phyloP scores from a whole-genome alignment of 1,140 invertebrate genomes.

The Oryctes rhinoceros region DNA sequence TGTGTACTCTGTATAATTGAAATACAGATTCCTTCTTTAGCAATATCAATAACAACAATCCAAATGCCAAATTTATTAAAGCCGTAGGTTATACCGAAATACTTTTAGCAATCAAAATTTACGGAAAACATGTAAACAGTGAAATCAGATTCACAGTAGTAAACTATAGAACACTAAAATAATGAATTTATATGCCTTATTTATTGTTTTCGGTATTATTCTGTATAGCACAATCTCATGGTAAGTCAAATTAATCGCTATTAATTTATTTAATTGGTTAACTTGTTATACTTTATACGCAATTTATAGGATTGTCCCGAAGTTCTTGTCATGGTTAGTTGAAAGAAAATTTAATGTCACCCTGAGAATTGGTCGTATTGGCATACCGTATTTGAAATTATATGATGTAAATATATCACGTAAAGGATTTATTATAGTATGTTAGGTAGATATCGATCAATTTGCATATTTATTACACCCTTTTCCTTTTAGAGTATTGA shows the following conservation, averaged over 20 bases:
- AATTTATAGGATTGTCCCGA: conserved; percentile 69
- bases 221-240: conserved; percentile 43
- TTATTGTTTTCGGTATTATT: conserved; percentile 37
- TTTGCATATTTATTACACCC: background rate
- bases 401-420: conserved; percentile 73
- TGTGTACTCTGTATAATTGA: background rate
- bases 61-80: background rate
- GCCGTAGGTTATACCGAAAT: background rate
- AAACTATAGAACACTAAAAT: background rate
- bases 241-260: conserved; percentile 31
- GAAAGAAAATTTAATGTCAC: conserved; percentile 71
- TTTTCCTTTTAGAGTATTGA: conserved; percentile 78
- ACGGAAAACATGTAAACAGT: background rate
- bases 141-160: background rate
- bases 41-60: background rate
- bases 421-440: conserved; percentile 74
- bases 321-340: conserved; percentile 70
- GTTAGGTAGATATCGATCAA: conserved; percentile 50
- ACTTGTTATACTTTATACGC: background rate
- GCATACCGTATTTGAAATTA: conserved; percentile 71
- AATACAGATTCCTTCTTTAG: background rate
- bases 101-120: background rate
- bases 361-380: conserved; percentile 72
- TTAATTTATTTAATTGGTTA: conserved; percentile 31
- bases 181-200: conserved; percentile 42